phyloP scores from a whole-genome alignment of 2,797 vertebrate species.

The Labroides dimidiatus region DNA sequence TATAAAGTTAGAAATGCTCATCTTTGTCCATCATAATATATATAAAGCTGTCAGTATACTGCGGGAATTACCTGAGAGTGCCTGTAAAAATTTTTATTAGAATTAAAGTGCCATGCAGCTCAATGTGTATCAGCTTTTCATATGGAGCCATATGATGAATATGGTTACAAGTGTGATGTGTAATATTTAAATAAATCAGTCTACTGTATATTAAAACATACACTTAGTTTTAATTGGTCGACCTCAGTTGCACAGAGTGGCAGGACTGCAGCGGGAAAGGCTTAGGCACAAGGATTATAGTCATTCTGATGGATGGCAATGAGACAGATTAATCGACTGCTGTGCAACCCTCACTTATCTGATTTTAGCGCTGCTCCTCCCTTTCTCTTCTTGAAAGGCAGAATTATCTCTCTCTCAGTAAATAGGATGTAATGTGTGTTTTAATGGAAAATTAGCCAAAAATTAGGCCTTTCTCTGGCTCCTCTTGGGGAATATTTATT shows the following conservation, averaged over 20 bases:
- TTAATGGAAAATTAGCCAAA: slow-evolving; percentile 72
- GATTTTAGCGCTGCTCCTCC: slow-evolving; percentile 76
- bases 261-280: slow-evolving; percentile 46
- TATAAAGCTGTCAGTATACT: slow-evolving; percentile 29
- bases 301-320: slow-evolving; percentile 75
- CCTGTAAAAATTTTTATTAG: slow-evolving; percentile 35
- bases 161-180: slow-evolving; percentile 22
- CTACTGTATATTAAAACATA: slow-evolving; percentile 41
- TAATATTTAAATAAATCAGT: slow-evolving; percentile 54
- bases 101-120: slow-evolving; percentile 17
- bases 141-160: slow-evolving; percentile 2
- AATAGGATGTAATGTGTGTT: slow-evolving; percentile 77
- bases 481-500: slow-evolving; percentile 28
- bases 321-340: slow-evolving; percentile 79
- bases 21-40: slow-evolving; percentile 1
- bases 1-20: background rate
- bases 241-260: slow-evolving; percentile 36
- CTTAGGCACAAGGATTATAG: slow-evolving; percentile 63
- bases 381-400: slow-evolving; percentile 73
- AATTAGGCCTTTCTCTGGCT: slow-evolving; percentile 51
- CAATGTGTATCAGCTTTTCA: slow-evolving; percentile 1
- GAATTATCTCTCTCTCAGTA: slow-evolving; percentile 71
- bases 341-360: slow-evolving; percentile 76
- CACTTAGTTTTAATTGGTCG: slow-evolving; percentile 51
- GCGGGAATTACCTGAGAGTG: slow-evolving; percentile 7